Evolutionary conservation across 2,113 vertebrate species (phyloP), one percentile per base, ranked within the genome.

Genomic region (Turnix velox): DNA sequence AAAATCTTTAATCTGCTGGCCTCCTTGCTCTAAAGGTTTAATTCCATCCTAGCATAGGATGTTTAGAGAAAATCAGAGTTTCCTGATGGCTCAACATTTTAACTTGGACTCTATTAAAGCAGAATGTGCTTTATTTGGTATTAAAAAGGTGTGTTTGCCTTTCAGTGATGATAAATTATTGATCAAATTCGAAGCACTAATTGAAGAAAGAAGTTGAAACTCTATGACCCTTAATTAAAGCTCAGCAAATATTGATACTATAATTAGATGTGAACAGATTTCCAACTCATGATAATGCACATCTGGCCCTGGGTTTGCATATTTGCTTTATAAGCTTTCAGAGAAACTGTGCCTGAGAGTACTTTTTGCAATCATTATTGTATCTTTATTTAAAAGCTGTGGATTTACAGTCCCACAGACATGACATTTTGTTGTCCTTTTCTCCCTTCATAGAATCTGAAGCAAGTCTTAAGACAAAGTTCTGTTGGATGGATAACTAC

Each of bases 141-240:
- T 63, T 95, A 93, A 40, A 83, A 75, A 51, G 3, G 35, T 86
- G 3, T 87, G n/a, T 69, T 89, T 65, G 43, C 5, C 40, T 88
- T 92, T 82, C 76, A 76, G 39, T 25, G 72, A 23, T 52, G 73
- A 54, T 59, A 93, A 78, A 89, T 87, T 81, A 92, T 55, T 10
- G 10, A 90, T 91, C 23, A 79, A 84, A 84, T 95, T 86, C 81
- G 49, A 82, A 84, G 20, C 18, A 77, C 24, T 73, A 73, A 80
- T 58, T 73, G 74, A 87, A 83, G 78, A 87, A 92, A 71, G n/a
- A 48, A 94, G 63, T 88, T 61, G 73, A 90, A 94, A 94, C 55
- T 79, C 51, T 43, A 57, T 77, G 39, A 33, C 39, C 45, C 54
- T 90, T 95, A 92, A 96, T 96, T 96, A 76, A 13, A 77, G 35